Conservation (phyloP, 2,113 vertebrate species). For the Colistium nudipinnis region DNA sequence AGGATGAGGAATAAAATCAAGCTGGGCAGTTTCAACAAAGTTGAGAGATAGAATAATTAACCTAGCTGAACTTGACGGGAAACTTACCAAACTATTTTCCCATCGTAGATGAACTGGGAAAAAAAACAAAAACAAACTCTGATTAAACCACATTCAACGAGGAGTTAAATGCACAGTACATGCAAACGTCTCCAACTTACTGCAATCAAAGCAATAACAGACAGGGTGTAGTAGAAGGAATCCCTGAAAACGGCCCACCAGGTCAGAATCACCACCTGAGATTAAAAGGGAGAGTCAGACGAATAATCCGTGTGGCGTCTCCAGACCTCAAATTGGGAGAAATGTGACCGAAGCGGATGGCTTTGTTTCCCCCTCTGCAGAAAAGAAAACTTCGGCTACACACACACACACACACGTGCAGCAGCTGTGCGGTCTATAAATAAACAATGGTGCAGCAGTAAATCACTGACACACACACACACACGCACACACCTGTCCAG, state of each 20-base stretch:
- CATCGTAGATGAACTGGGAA: conserved; percentile 99
- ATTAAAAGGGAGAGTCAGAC: neutral
- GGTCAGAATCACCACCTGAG: conserved; percentile 91
- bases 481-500: conserved; percentile 86
- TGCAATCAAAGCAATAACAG: conserved; percentile 90
- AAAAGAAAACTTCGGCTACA: conserved; percentile 34
- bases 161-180: neutral
- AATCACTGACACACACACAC: conserved; percentile 69
- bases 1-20: neutral
- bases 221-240: conserved; percentile 92
- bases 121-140: neutral
- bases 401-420: too few species aligned
- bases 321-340: conserved; percentile 20
- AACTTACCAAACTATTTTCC: conserved; percentile 95
- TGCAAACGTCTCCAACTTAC: conserved; percentile 81
- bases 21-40: too few species aligned
- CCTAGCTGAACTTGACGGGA: neutral
- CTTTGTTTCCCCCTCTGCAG: conserved; percentile 37
- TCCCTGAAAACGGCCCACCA: conserved; percentile 96
- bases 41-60: too few species aligned
- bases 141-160: neutral
- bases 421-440: conserved; percentile 54
- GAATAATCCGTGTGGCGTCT: conserved; percentile 9
- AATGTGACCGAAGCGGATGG: conserved; percentile 37
- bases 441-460: conserved; percentile 46